phyloP scores from a whole-genome alignment of 2,888 invertebrate species.

The Pristionchus mayeri region DNA sequence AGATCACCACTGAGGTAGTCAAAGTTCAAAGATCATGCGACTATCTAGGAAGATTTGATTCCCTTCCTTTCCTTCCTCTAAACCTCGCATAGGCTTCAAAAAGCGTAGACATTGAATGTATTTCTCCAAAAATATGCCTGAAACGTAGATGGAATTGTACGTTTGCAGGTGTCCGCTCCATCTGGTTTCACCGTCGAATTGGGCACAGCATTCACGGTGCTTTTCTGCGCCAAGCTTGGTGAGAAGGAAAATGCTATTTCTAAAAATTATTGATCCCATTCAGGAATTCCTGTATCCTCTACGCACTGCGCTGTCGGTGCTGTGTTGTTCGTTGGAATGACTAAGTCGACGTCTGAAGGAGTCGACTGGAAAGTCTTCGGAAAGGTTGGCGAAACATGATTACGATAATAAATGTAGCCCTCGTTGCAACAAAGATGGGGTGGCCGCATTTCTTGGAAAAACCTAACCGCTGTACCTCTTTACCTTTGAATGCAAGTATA shows the following conservation, averaged over 20 bases:
- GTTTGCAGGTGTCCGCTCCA: conserved; percentile 54
- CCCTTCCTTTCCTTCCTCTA: neutral
- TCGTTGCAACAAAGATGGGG: too few relatives aligned
- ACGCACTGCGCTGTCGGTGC: conserved; percentile 72
- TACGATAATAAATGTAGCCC: neutral
- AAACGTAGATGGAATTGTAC: too few relatives aligned
- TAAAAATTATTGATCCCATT: neutral
- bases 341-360: conserved; percentile 62
- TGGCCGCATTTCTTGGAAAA: too few relatives aligned
- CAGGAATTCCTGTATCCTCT: conserved; percentile 65
- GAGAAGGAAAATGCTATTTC: neutral
- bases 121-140: too few relatives aligned
- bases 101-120: neutral
- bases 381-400: neutral
- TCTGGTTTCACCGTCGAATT: conserved; percentile 70
- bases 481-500: too few relatives aligned
- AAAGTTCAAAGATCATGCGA: too few relatives aligned
- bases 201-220: conserved; percentile 70
- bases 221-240: conserved; percentile 68
- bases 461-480: too few relatives aligned
- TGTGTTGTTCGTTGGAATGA: conserved; percentile 68
- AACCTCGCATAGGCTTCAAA: neutral
- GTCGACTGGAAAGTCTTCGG: conserved; percentile 57
- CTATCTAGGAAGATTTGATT: neutral
- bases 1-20: conserved; percentile 64